Conservation (phyloP, 2,797 vertebrate species). For the Myotis vivesi region DNA sequence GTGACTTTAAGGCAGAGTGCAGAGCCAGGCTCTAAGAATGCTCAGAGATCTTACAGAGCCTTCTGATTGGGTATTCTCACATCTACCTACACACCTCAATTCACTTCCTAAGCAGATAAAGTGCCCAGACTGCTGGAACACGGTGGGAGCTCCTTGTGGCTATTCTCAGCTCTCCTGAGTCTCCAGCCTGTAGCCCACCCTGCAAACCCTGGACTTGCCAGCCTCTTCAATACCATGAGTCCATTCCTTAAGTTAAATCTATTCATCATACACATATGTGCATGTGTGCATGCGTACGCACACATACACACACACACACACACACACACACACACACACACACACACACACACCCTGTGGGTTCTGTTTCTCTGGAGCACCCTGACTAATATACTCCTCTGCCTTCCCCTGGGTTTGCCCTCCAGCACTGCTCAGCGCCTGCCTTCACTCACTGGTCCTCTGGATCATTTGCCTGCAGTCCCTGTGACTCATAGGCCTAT, state of each 20-base stretch:
- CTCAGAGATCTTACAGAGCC: not conserved
- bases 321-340: not conserved
- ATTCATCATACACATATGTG: not conserved
- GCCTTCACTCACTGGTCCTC: not conserved
- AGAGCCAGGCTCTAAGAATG: not conserved
- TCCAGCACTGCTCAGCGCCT: not conserved
- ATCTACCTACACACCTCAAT: not conserved
- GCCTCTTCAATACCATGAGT: not conserved
- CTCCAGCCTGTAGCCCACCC: not conserved
- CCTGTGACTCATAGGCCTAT: conserved; percentile 63
- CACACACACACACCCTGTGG: not conserved
- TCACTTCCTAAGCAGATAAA: not conserved
- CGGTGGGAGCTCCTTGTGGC: accelerated
- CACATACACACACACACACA: not conserved
- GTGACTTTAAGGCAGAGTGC: not conserved
- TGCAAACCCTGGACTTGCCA: not conserved
- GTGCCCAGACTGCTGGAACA: not conserved
- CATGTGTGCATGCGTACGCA: not conserved
- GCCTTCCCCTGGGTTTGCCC: not conserved
- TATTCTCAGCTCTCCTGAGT: not conserved
- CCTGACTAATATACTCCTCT: not conserved
- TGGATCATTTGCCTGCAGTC: not conserved
- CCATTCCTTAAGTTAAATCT: not conserved
- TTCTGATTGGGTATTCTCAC: not conserved
- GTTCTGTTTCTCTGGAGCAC: not conserved